Base-by-base conservation (phyloP, 92 coral and sea anemone species). In the Epizoanthus ramosus region DNA sequence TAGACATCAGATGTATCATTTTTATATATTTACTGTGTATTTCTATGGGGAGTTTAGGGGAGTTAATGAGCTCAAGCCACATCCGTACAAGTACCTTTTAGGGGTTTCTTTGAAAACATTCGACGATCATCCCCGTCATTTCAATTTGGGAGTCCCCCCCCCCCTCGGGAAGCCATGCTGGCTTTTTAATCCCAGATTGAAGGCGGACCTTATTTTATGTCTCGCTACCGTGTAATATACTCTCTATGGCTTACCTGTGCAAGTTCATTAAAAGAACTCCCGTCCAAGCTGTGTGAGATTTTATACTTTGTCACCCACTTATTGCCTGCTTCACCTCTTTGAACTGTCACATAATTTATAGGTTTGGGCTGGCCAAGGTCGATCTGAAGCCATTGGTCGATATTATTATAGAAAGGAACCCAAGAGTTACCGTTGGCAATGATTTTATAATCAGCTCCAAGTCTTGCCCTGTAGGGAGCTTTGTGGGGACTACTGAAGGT, bases 321-420 rank as follows among this genome's bases (percentile, higher is more conserved):
- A 14, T 4, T 31, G 21, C 71, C 71, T 14, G 15, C 19, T 41
- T 23, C 71, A n/a, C 4, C 25, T 31, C 8, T 66, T 31, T 66
- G 47, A 33, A 66, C 16, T 31, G 17, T 33, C n/a, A 33, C 47
- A 10, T 31, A 28, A 16, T 37, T 16, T 18, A 66, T 66, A 66
- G 5, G 2, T 41, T 66, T 66, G 18, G 47, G 19, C 19, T 17
- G 33, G 22, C 71, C 71, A 66, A 66, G 71, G 71, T 66, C 71
- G 31, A 66, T 33, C 71, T 66, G 41, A 66, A 66, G 71, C 71
- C 71, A 66, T 31, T 66, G 71, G 9, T 66, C 5, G 17, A n/a
- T 15, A 2, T 31, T 33, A 0, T 14, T 15, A 28, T 66, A 31
- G 21, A 14, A 66, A 31, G 71, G 8, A 0, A 41, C 5, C 71